Conservation (phyloP, 2,797 vertebrate genomes). For the Enteromius afrohamiltoni region DNA sequence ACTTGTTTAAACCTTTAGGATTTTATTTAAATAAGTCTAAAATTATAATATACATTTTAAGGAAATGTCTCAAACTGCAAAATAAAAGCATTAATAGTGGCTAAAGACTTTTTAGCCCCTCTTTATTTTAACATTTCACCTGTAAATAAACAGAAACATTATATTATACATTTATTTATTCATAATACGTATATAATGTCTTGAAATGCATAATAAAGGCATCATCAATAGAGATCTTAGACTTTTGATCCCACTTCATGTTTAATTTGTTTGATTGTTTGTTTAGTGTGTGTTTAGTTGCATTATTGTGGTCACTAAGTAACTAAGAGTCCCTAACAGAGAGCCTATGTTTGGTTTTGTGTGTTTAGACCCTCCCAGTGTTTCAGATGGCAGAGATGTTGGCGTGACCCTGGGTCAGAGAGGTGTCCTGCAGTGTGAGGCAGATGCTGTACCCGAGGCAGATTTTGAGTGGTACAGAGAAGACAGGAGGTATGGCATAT, state of each 20-base stretch:
- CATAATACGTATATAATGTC: background rate
- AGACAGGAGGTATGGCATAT: constrained; percentile 85
- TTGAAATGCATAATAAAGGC: background rate
- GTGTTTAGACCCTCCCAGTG: constrained; percentile 85
- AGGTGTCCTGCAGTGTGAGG: constrained; percentile 92
- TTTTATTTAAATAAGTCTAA: background rate
- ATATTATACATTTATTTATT: background rate
- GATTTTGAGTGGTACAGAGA: constrained; percentile 98
- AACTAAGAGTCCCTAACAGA: background rate
- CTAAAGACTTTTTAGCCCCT: no score
- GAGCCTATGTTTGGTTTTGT: constrained; percentile 8
- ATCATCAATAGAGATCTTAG: background rate
- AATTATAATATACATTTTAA: background rate
- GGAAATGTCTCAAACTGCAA: background rate
- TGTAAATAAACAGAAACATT: no score
- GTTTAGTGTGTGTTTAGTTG: background rate
- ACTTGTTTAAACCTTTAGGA: background rate
- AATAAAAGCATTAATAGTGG: no score
- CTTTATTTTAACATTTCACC: no score
- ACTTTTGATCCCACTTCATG: background rate
- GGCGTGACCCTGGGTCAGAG: constrained; percentile 90
- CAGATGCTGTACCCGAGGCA: constrained; percentile 87
- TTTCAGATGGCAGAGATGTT: constrained; percentile 90
- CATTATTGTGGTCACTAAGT: background rate
- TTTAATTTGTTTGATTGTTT: background rate